Base-by-base conservation (phyloP, 92 coral and sea anemone species). In the Phenganax stokvisi region DNA sequence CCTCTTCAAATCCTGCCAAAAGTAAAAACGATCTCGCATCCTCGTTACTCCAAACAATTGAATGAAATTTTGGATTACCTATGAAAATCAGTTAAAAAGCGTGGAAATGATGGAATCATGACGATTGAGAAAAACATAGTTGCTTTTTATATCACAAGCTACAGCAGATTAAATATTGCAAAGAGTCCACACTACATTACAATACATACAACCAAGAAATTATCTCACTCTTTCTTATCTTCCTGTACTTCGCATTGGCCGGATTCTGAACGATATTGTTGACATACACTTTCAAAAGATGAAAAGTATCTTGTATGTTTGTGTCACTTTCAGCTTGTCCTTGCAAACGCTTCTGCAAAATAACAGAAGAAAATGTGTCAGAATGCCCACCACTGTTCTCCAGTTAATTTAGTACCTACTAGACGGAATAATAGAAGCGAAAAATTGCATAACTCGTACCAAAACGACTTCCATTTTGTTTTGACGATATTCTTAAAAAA, bases 1-100 rank as follows among this genome's bases (percentile, higher is more conserved):
- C 93, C 93, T 93, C 90, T 72, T 93, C 97, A 93, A 93, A 93
- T 70, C 97, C 97, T 28, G 91, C 88, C 52, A 93, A 84, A 31
- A 93, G 79, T 71, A 93, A 79, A 81, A 93, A 88, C 8, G 92
- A 91, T 65, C 97, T 91, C 54, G 97, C 97, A 75, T 87, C 89
- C 61, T 93, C 97, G 67, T 87, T 57, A 28, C 87, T 85, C 97
- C 97, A 93, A 77, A 93, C 89, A 64, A 64, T 73, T 63, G 97
- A 69, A 86, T 89, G 88, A 51, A 93, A 93, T 86, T 91, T 93
- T 53, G 97, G 88, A 85, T 93, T 93, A 51, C 88, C 97, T 93
- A 47, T 0, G 17, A 28, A 72, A 3, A 54, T 1, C 11, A 47
- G 6, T 0, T 56, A 81, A 20, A 20, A 20, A 20, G 25, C 25